Evolutionary conservation across 2,113 vertebrate genomes (phyloP).

Genomic region (Peromyscus polionotus): DNA sequence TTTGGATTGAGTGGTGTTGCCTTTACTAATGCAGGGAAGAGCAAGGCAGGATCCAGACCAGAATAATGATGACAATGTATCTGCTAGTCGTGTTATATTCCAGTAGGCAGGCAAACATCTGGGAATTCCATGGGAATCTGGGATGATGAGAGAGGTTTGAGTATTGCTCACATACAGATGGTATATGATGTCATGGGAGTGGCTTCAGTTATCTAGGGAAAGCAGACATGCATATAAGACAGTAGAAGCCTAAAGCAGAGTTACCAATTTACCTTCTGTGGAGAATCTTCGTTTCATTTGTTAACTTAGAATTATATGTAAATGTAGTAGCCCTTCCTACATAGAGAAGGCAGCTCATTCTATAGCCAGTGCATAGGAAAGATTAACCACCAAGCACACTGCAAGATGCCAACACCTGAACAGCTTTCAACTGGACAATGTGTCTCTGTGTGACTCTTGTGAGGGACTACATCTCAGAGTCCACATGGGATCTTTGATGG

Average conservation of each 20-base stretch:
- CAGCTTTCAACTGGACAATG: not conserved
- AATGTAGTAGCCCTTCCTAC: not conserved
- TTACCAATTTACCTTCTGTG: not conserved
- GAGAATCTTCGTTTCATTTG: constrained; percentile 16
- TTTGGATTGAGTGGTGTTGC: not conserved
- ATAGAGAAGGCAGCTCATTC: not conserved
- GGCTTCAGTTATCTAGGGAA: not conserved
- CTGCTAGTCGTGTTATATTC: not conserved
- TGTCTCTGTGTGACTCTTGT: not conserved
- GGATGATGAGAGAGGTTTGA: not conserved
- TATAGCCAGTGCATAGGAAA: not conserved
- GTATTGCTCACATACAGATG: not conserved
- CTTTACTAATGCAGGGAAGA: not conserved
- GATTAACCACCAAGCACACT: not conserved
- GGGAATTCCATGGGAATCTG: not conserved
- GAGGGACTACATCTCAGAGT: not conserved
- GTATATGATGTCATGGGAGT: not conserved
- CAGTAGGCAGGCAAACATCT: not conserved
- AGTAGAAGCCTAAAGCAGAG: not conserved
- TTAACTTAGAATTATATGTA: not conserved
- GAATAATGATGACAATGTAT: not conserved
- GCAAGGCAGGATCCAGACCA: not conserved
- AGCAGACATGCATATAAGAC: not conserved
- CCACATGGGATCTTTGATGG: not conserved
- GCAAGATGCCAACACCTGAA: not conserved